phyloP scores from a whole-genome alignment of 2,797 vertebrate genomes.

The Ceyx erithaca region DNA sequence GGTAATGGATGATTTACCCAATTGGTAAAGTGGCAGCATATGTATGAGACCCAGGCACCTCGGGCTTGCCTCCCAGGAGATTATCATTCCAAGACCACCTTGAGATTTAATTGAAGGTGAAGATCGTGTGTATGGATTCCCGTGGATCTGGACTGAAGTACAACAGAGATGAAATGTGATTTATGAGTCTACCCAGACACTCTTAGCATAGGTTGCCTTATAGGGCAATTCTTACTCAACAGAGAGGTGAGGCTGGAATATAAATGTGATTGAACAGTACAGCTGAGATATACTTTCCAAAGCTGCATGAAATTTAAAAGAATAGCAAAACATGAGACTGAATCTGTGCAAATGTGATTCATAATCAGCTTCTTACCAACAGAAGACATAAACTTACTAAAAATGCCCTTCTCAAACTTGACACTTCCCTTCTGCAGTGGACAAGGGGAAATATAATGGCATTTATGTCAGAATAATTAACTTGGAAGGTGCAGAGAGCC shows the following conservation, averaged over 20 bases:
- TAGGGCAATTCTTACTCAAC: neutral
- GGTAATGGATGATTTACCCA: neutral
- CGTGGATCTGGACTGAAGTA: neutral
- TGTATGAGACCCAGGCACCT: neutral
- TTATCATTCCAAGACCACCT: neutral
- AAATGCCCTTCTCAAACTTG: slow-evolving; percentile 48
- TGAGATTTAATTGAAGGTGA: slow-evolving; percentile 37
- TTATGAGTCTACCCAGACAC: neutral
- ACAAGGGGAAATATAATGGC: slow-evolving; percentile 46
- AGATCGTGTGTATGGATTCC: neutral
- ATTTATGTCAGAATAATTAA: slow-evolving; percentile 71
- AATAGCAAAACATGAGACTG: neutral
- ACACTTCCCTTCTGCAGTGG: slow-evolving; percentile 56
- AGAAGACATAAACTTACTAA: neutral
- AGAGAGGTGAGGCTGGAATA: slow-evolving; percentile 4
- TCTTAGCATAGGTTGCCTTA: neutral
- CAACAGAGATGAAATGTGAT: slow-evolving; percentile 13
- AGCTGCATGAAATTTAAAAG: neutral
- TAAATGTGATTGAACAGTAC: neutral
- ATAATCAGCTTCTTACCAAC: neutral
- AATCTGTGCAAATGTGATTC: neutral
- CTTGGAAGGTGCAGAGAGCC: slow-evolving; percentile 14
- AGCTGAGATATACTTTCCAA: neutral
- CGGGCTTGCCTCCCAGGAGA: neutral
- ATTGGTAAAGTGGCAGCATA: neutral